Conservation (phyloP, 2,888 invertebrate species). For the Tachystola acroxantha region DNA sequence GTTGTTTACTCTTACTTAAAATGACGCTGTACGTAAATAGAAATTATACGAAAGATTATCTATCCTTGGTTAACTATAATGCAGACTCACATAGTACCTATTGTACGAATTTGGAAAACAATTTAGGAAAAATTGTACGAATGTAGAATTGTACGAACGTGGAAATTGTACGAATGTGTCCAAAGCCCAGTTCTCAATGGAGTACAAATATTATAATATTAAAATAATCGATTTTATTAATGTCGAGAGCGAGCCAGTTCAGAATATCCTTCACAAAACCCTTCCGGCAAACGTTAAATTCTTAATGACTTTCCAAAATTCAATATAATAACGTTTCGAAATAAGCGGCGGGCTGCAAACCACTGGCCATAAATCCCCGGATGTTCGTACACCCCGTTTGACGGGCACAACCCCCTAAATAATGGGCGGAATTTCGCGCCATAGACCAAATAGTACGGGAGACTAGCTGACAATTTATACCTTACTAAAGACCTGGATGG, state of each 20-base stretch:
- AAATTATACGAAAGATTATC: no score
- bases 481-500: no score
- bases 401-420: constrained; percentile 49
- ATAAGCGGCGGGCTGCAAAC: constrained; percentile 19
- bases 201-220: not conserved
- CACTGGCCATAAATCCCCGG: constrained; percentile 43
- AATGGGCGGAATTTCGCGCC: constrained; percentile 57
- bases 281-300: constrained; percentile 16
- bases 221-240: constrained; percentile 4
- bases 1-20: no score
- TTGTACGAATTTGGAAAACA: no score
- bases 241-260: not conserved
- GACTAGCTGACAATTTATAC: no score
- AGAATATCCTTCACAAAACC: constrained; percentile 7
- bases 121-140: no score
- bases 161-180: no score
- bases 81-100: no score
- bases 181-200: no score
- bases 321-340: constrained; percentile 21
- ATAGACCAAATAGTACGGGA: constrained; percentile 51
- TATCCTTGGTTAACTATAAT: no score
- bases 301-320: constrained; percentile 26
- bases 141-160: no score
- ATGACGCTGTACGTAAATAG: no score
- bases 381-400: constrained; percentile 45